These are phyloP conservation scores for Maccullochella peelii DNA, from an alignment of 2,113 vertebrate species.

Conservation along the genomic window DNA sequence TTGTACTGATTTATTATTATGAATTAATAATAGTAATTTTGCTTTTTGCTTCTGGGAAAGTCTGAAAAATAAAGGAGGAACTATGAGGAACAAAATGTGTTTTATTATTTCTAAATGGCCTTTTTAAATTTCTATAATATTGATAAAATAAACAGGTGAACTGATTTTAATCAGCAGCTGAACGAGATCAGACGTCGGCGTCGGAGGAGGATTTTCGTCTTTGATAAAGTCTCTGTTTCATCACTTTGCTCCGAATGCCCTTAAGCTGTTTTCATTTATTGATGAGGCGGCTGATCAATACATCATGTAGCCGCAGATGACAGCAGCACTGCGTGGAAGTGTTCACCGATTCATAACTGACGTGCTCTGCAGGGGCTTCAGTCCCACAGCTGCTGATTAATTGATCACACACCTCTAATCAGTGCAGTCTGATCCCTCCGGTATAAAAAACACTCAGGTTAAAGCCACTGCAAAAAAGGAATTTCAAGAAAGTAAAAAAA, in stretches of 20 bases:
- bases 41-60: too few species aligned
- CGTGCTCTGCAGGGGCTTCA: not conserved
- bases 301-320: not conserved
- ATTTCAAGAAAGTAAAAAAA: too few species aligned
- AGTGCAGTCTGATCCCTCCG: not conserved
- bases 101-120: too few species aligned
- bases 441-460: not conserved
- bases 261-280: conserved; percentile 6
- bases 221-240: not conserved
- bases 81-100: too few species aligned
- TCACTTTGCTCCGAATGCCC: not conserved
- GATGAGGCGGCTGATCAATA: conserved; percentile 33
- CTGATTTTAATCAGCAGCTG: not conserved
- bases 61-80: too few species aligned
- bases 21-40: too few species aligned
- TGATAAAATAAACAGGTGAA: not conserved
- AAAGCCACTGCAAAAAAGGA: too few species aligned
- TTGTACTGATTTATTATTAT: too few species aligned
- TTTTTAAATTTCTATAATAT: not conserved
- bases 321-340: not conserved
- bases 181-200: not conserved
- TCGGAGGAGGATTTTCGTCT: conserved; percentile 17
- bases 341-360: not conserved
- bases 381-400: conserved; percentile 17
- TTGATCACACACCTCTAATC: conserved; percentile 1